Conservation (phyloP, 2,888 invertebrate genomes). For the Dasypolia templi region DNA sequence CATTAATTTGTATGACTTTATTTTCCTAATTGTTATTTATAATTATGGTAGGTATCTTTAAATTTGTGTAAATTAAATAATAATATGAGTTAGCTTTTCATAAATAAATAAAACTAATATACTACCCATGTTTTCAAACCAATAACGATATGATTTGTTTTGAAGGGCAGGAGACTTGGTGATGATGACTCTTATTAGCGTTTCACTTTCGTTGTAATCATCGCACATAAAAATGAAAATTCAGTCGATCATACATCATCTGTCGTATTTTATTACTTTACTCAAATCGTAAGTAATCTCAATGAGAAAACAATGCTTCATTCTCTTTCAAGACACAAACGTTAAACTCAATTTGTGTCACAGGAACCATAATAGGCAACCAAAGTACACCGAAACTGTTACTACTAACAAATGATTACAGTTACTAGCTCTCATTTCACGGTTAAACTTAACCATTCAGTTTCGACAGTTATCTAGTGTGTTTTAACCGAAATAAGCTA, state of each 20-base stretch:
- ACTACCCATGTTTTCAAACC: too few species aligned
- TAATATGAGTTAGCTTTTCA: too few species aligned
- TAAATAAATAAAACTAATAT: too few species aligned
- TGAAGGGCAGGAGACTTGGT: not conserved
- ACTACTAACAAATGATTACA: slow-evolving; percentile 28
- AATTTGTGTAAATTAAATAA: too few species aligned
- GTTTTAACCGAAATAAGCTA: slow-evolving; percentile 51
- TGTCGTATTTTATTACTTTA: not conserved
- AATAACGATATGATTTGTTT: too few species aligned
- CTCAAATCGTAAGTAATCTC: not conserved
- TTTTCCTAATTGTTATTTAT: too few species aligned
- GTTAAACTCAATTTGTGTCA: not conserved
- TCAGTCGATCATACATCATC: not conserved
- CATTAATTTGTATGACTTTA: too few species aligned
- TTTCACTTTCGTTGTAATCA: not conserved
- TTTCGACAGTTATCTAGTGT: slow-evolving; percentile 48
- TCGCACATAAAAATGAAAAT: not conserved
- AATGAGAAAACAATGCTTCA: slow-evolving; percentile 17
- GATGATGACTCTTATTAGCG: not conserved
- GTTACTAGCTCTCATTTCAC: slow-evolving; percentile 40
- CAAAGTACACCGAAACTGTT: slow-evolving; percentile 29
- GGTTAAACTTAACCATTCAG: slow-evolving; percentile 38
- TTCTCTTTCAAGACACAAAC: not conserved
- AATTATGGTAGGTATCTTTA: too few species aligned
- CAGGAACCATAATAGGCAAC: not conserved